Base-by-base conservation (phyloP, 2,888 invertebrate species). In the Drosophila kokeensis region DNA sequence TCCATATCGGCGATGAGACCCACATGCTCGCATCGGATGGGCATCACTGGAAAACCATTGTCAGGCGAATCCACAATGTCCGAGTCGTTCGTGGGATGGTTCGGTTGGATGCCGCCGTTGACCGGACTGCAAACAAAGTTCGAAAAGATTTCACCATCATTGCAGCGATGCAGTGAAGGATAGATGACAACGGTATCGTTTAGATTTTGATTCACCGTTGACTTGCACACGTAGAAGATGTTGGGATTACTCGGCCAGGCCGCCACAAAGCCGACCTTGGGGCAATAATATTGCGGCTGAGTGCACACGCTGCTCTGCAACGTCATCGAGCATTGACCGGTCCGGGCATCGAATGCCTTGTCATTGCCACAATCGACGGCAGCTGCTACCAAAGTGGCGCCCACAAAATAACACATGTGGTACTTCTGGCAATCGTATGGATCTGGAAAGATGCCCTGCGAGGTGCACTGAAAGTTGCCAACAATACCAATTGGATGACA, bases 341-440 rank as follows among this genome's bases (percentile, higher is more conserved):
- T 91, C 40, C 85, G 79, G 0, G 91, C 92, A 77, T 91, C 91
- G 67, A 91, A 93, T 7, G 93, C 93, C 38, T 90, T 90, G 65
- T 92, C 90, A 11, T 82, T 89, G 63, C 90, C 92, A 68, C 93
- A 93, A n/a, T 92, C 91, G 2, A 93, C 90, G 36, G 90, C 91
- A 7, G 91, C 92, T 4, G 93, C 91, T 4, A 93, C 92, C 29
- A 92, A 64, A n/a, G 92, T 91, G 15, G 89, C 83, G 36, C 87
- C 90, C 34, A 92, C 91, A 69, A 92, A 91, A 63, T 93, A 92
- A 62, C 93, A 93, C 91, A 93, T 92, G 58, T 93, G 93, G 68
- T 93, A 93, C 62, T 91, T 92, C 78, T 93, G 93, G 57, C 93
- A 93, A 65, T 93, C 93, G 42, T 93, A 93, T 4, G 93, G 93